These are phyloP conservation scores for Himalopsyche kuldschensis DNA, from an alignment of 2,888 invertebrate species.

Conservation along the genomic window DNA sequence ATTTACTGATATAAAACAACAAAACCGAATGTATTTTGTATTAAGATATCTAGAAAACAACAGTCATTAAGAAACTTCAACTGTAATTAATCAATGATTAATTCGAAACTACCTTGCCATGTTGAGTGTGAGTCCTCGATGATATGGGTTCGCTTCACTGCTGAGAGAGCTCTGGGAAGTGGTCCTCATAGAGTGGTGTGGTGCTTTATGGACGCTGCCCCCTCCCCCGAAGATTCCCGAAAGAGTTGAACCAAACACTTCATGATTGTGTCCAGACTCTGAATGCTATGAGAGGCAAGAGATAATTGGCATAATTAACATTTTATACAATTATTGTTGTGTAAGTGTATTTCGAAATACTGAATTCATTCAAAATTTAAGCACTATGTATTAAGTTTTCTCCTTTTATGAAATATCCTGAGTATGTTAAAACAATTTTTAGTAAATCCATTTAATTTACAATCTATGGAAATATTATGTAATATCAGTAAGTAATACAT, in stretches of 20 bases:
- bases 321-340: no score
- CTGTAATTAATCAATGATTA: background rate
- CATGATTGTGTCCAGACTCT: constrained; percentile 58
- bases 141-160: constrained; percentile 39
- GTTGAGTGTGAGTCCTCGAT: constrained; percentile 37
- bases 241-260: constrained; percentile 68
- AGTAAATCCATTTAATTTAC: background rate
- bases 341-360: no score
- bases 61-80: background rate
- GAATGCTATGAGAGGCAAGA: constrained; percentile 42
- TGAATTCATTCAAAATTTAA: no score
- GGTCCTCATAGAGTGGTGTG: constrained; percentile 46
- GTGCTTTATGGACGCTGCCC: constrained; percentile 53
- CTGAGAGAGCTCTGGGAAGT: constrained; percentile 48
- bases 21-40: background rate
- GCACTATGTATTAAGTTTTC: no score
- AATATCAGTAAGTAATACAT: no score
- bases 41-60: background rate
- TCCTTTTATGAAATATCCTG: background rate
- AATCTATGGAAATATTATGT: background rate
- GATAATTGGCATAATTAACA: background rate
- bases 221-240: constrained; percentile 65
- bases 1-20: background rate
- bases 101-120: constrained; percentile 31
- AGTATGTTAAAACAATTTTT: background rate